Evolutionary conservation across 2,888 invertebrate species (phyloP).

Genomic region (Dugesia japonica): DNA sequence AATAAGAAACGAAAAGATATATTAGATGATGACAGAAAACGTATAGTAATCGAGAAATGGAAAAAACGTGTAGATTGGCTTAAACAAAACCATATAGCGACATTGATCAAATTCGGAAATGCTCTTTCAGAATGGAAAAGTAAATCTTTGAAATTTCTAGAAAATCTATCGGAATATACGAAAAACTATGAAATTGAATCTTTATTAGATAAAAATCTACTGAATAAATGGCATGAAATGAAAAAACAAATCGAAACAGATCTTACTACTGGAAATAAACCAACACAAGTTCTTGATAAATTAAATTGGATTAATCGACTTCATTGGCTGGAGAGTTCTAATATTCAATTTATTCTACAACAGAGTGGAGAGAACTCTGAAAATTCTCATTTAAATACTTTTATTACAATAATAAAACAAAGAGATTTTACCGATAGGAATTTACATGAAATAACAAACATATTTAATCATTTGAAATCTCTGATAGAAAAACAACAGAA

Average conservation of each 20-base stretch:
- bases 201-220: background rate
- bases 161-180: background rate
- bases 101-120: background rate
- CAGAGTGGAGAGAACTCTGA: background rate
- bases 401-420: background rate
- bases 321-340: background rate
- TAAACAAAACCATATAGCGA: background rate
- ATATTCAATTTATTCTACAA: background rate
- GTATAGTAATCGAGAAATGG: background rate
- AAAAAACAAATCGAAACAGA: slow-evolving; percentile 2
- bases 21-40: background rate
- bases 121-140: background rate
- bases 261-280: background rate
- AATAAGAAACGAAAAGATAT: background rate
- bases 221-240: background rate
- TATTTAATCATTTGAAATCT: background rate
- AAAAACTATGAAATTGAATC: background rate
- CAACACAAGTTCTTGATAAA: background rate
- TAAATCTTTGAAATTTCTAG: background rate
- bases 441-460: background rate
- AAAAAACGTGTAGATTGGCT: background rate
- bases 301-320: background rate
- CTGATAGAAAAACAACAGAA: background rate
- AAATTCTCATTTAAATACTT: background rate
- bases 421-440: background rate